Conservation (phyloP, 2,888 invertebrate species). For the Hirtodrosophila trivittata region DNA sequence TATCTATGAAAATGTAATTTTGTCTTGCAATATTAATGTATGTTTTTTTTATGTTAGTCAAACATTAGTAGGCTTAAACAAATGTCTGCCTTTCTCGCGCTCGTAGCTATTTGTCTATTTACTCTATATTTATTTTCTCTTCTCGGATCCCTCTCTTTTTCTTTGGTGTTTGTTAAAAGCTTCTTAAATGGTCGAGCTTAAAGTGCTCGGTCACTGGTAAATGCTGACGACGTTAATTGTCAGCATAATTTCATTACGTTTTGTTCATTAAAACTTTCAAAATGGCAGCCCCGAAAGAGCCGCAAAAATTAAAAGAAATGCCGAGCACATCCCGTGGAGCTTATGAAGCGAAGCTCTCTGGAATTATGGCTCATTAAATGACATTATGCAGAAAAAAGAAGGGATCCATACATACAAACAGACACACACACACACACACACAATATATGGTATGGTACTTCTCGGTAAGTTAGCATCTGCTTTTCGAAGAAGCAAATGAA, state of each 20-base stretch:
- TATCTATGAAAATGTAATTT: no score
- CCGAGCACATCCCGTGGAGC: conserved; percentile 43
- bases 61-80: no score
- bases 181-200: conserved; percentile 14
- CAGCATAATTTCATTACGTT: conserved; percentile 70
- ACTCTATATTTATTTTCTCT: no score
- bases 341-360: conserved; percentile 49
- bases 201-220: conserved; percentile 32
- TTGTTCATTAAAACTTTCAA: conserved; percentile 70
- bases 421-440: conserved; percentile 2
- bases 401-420: conserved; percentile 9
- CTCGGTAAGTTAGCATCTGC: conserved; percentile 43
- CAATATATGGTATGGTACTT: conserved; percentile 36
- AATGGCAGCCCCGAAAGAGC: conserved; percentile 39
- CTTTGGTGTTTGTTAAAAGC: conserved; percentile 1
- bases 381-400: conserved; percentile 61
- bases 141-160: no score
- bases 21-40: background rate
- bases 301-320: conserved; percentile 33
- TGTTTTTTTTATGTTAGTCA: no score
- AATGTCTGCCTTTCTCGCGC: no score
- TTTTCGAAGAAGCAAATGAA: conserved; percentile 21
- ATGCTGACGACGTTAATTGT: conserved; percentile 62
- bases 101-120: no score
- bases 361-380: conserved; percentile 76